Conservation (phyloP, 2,113 vertebrate species). For the Ctenodactylus gundi region DNA sequence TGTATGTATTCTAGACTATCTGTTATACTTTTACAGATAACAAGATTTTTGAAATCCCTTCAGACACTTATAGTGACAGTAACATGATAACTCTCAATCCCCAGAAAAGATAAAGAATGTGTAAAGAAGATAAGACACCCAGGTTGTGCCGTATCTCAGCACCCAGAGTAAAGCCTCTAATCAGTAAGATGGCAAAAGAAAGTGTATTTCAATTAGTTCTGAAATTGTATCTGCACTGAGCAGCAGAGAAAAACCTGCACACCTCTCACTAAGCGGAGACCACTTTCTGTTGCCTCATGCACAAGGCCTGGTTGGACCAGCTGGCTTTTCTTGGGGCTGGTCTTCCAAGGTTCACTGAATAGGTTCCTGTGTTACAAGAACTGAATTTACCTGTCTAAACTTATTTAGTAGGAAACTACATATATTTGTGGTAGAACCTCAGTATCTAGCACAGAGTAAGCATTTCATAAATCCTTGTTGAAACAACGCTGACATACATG, state of each 20-base stretch:
- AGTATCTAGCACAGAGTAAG: background rate
- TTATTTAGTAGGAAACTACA: background rate
- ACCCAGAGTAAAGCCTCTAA: background rate
- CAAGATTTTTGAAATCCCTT: constrained; percentile 11
- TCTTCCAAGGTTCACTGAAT: background rate
- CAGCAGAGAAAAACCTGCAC: background rate
- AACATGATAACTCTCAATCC: background rate
- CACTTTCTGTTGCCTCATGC: rapidly evolving
- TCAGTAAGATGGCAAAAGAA: background rate
- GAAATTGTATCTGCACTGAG: background rate
- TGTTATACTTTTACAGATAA: background rate
- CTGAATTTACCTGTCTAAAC: background rate
- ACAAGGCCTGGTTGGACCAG: too few relatives aligned
- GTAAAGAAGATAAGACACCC: background rate
- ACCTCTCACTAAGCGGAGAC: background rate
- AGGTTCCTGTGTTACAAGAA: background rate
- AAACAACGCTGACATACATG: rapidly evolving
- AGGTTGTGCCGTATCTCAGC: background rate
- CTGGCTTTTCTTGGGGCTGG: rapidly evolving
- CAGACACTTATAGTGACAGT: background rate
- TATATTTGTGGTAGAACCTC: background rate
- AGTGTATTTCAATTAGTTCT: background rate
- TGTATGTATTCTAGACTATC: background rate
- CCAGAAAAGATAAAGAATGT: background rate
- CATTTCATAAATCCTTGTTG: background rate